Percentiles rank a stretch among this genome's conserved stretches.
Evolutionary conservation across 2,888 invertebrate species (phyloP).

Genomic region (Drosophila aldrichi): DNA sequence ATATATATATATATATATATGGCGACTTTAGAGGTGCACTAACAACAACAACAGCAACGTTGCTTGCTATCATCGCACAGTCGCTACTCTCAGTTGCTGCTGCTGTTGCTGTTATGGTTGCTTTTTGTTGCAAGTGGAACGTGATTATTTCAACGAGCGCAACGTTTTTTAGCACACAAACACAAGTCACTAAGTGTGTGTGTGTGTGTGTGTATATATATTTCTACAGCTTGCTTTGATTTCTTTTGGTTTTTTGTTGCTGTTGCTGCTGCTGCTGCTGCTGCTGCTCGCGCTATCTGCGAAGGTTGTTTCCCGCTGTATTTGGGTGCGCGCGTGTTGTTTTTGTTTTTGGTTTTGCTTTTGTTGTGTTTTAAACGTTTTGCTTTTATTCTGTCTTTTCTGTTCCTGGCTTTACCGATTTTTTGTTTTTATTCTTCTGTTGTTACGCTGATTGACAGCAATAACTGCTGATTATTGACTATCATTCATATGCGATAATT

Average conservation of each 20-base stretch:
- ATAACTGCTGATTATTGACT: slow-evolving; percentile 40
- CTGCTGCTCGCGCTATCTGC: slow-evolving; percentile 46
- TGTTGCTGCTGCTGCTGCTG: slow-evolving; percentile 19
- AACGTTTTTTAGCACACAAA: slow-evolving; percentile 50
- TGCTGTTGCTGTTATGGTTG: slow-evolving; percentile 43
- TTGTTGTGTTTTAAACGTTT: slow-evolving; percentile 13
- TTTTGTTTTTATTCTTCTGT: slow-evolving; percentile 5
- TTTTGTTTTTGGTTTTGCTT: slow-evolving; percentile 14
- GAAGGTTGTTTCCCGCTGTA: slow-evolving; percentile 61
- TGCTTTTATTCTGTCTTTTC: slow-evolving; percentile 8
- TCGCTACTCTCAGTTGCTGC: slow-evolving; percentile 34
- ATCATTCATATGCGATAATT: slow-evolving; percentile 25
- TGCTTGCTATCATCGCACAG: slow-evolving; percentile 51
- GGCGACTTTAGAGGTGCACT: slow-evolving; percentile 49
- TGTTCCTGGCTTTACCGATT: slow-evolving; percentile 50
- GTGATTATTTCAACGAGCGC: slow-evolving; percentile 82
- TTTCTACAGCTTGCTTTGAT: slow-evolving; percentile 57
- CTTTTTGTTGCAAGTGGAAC: slow-evolving; percentile 83
- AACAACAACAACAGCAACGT: slow-evolving; percentile 32
- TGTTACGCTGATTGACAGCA: slow-evolving; percentile 33
- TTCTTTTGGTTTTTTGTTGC: slow-evolving; percentile 48
- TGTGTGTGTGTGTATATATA: slow-evolving; percentile 23
- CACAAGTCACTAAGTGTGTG: slow-evolving; percentile 8
- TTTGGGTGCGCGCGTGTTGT: slow-evolving; percentile 17
- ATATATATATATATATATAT: slow-evolving; percentile 12